These are phyloP conservation scores for Nymphalis polychloros DNA, from an alignment of 2,888 invertebrate species.

Conservation along the genomic window DNA sequence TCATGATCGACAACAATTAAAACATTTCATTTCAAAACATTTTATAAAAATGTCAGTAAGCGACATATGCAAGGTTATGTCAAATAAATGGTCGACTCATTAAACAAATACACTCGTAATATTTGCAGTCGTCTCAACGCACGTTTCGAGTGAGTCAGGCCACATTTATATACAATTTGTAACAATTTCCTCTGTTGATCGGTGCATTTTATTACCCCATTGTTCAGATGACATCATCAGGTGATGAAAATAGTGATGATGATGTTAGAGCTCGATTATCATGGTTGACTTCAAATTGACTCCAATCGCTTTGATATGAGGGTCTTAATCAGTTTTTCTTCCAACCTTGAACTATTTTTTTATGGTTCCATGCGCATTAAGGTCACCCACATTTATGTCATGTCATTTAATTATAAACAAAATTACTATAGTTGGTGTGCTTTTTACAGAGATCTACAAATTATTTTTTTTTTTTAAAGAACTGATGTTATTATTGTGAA, in stretches of 20 bases:
- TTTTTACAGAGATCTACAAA: neutral
- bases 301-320: conserved; percentile 51
- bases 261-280: conserved; percentile 43
- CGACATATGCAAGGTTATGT: neutral
- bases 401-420: conserved; percentile 3
- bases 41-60: too few species aligned
- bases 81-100: conserved; percentile 18
- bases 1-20: neutral
- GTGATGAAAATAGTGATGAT: conserved; percentile 11
- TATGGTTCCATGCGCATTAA: conserved; percentile 19
- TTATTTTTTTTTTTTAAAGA: too few species aligned
- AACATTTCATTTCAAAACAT: neutral
- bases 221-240: conserved; percentile 47
- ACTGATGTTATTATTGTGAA: too few species aligned
- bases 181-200: conserved; percentile 24
- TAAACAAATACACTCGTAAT: conserved; percentile 20
- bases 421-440: conserved; percentile 8
- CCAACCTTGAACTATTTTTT: conserved; percentile 28
- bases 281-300: conserved; percentile 49
- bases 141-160: conserved; percentile 29
- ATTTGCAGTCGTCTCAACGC: conserved; percentile 21
- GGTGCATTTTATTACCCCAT: conserved; percentile 31
- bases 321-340: conserved; percentile 46
- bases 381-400: conserved; percentile 24
- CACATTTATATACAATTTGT: conserved; percentile 31